phyloP scores from a whole-genome alignment of 2,797 vertebrate genomes.

The Decapterus maruadsi region DNA sequence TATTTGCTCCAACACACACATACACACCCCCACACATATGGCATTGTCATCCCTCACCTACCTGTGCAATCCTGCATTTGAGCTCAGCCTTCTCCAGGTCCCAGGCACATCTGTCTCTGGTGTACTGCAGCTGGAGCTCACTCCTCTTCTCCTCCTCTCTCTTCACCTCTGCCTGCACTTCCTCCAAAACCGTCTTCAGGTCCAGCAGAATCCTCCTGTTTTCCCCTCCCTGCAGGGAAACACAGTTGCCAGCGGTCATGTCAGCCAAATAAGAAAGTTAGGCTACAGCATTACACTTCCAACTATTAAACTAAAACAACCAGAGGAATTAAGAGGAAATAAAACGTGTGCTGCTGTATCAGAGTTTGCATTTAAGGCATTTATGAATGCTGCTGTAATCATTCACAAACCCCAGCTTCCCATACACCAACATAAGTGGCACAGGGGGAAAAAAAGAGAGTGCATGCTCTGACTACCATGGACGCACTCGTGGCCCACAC shows the following conservation, averaged over 20 bases:
- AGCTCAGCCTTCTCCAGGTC: conserved; percentile 85
- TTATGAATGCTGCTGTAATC: background rate
- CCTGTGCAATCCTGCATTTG: conserved; percentile 84
- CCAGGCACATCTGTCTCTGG: conserved; percentile 83
- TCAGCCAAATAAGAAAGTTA: conserved; percentile 24
- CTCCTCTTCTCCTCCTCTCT: conserved; percentile 83
- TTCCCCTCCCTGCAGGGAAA: conserved; percentile 80
- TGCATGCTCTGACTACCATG: background rate
- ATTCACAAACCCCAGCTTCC: background rate
- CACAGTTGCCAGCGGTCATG: conserved; percentile 19
- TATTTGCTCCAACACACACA: background rate
- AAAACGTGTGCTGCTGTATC: background rate
- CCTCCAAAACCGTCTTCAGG: conserved; percentile 83
- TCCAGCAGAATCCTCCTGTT: conserved; percentile 84
- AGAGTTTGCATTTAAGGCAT: background rate
- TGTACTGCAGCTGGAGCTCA: conserved; percentile 84
- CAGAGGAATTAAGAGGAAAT: background rate
- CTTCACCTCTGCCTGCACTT: conserved; percentile 84
- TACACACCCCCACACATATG: background rate
- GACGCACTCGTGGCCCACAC: background rate
- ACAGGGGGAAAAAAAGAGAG: background rate
- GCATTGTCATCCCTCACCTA: conserved; percentile 43
- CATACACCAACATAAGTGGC: background rate
- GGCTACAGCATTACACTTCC: background rate
- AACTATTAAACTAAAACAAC: background rate